These are phyloP conservation scores for Euproctis similis DNA, from an alignment of 2,888 invertebrate species.

Conservation along the genomic window DNA sequence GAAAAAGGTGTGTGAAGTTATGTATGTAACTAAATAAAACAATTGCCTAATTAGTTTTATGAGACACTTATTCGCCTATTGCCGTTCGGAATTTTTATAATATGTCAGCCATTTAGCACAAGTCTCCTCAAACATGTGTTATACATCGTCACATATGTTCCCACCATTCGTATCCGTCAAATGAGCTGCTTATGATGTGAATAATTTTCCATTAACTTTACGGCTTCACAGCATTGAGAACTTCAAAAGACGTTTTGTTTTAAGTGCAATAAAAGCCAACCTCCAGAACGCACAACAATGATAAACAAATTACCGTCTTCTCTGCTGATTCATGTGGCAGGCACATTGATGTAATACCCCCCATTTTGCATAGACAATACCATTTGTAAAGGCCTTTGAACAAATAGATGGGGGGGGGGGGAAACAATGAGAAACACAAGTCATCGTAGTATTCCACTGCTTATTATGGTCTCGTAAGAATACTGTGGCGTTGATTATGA, in stretches of 20 bases:
- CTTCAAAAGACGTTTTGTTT: conserved; percentile 24
- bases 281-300: conserved; percentile 30
- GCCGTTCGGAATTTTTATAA: too few species aligned
- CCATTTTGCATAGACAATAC: conserved; percentile 20
- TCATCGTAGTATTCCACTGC: conserved; percentile 27
- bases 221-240: conserved; percentile 20
- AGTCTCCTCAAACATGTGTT: too few species aligned
- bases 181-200: conserved; percentile 10
- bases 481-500: conserved; percentile 26
- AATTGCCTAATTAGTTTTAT: too few species aligned
- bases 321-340: conserved; percentile 33
- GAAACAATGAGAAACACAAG: conserved; percentile 32
- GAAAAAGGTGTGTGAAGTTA: too few species aligned
- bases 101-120: too few species aligned
- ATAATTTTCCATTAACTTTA: conserved; percentile 21
- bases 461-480: conserved; percentile 16
- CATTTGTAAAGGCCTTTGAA: conserved; percentile 36
- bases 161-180: too few species aligned
- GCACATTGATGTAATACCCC: conserved; percentile 28
- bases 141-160: too few species aligned
- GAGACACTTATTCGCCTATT: too few species aligned
- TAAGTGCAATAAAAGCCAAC: conserved; percentile 24
- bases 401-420: conserved; percentile 30
- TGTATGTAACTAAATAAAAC: too few species aligned
- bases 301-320: conserved; percentile 33